phyloP scores from a whole-genome alignment of 35 echinoderm and acorn worm species.

The Strongylocentrotus purpuratus region DNA sequence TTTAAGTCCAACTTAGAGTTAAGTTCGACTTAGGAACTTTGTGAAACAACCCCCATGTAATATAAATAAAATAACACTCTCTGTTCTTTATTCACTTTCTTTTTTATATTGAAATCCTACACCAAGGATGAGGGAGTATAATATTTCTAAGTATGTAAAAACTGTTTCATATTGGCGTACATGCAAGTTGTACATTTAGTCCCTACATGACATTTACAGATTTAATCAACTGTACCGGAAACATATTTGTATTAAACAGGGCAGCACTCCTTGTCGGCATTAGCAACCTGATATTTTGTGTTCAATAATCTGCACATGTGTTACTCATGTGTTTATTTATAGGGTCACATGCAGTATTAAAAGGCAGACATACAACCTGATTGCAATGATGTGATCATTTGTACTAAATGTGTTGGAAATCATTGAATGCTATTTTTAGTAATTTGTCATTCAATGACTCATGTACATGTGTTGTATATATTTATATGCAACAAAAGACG shows the following conservation, averaged over 20 bases:
- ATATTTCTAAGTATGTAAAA: no score
- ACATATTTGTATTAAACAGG: neutral
- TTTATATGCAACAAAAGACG: no score
- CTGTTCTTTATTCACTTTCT: no score
- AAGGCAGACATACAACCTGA: neutral
- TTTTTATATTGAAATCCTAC: no score
- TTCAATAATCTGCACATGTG: neutral
- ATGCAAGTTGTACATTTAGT: no score
- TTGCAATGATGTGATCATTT: neutral
- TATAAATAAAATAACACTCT: no score
- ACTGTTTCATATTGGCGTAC: no score
- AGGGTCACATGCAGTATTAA: neutral
- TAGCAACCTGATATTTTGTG: neutral
- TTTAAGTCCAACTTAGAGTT: no score
- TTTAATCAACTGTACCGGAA: neutral
- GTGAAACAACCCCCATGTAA: no score
- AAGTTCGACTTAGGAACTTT: no score
- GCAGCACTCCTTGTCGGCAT: neutral
- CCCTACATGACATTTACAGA: no score
- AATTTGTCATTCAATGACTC: neutral
- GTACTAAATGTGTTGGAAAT: neutral
- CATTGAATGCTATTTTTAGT: neutral
- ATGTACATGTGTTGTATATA: neutral
- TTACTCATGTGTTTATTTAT: neutral
- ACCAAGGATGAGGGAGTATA: no score